Percentiles rank a stretch among this genome's conserved stretches.
These are phyloP conservation scores for Phania funesta DNA, from an alignment of 2,888 invertebrate genomes.

Conservation along the genomic window DNA sequence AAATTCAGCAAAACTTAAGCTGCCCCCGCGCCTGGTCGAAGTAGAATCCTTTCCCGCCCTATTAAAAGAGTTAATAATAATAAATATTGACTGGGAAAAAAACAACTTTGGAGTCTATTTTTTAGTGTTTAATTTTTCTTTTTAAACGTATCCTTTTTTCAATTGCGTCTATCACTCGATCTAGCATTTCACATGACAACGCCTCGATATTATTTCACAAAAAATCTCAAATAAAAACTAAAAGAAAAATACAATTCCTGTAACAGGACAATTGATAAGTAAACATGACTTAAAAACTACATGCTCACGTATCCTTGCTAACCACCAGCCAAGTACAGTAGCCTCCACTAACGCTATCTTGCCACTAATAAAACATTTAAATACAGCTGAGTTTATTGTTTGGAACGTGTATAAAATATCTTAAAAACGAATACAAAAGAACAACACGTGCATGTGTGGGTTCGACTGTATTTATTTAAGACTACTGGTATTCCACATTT, in stretches of 20 bases:
- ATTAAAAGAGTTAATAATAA: neutral
- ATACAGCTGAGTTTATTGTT: neutral
- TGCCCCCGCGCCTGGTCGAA: too few relatives aligned
- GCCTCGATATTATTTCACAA: neutral
- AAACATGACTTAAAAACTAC: conserved; percentile 54
- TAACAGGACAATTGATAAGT: conserved; percentile 39
- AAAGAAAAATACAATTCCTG: neutral
- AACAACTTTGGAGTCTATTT: neutral
- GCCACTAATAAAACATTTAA: neutral
- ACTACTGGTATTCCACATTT: conserved; percentile 62
- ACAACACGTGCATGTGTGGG: conserved; percentile 50
- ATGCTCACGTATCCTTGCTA: neutral
- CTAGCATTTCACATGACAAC: conserved; percentile 7
- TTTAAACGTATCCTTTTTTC: neutral
- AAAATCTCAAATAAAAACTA: neutral
- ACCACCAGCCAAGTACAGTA: conserved; percentile 40
- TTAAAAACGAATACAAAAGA: neutral
- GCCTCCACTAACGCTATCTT: conserved; percentile 23
- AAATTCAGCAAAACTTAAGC: too few relatives aligned
- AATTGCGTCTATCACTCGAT: neutral
- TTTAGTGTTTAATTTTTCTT: neutral
- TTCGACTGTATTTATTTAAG: conserved; percentile 44
- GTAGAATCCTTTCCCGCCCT: neutral
- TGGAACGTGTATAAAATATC: neutral
- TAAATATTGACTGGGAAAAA: neutral